These are phyloP conservation scores for Rhinichthys osculus DNA, from an alignment of 2,797 vertebrate species.

Conservation along the genomic window DNA sequence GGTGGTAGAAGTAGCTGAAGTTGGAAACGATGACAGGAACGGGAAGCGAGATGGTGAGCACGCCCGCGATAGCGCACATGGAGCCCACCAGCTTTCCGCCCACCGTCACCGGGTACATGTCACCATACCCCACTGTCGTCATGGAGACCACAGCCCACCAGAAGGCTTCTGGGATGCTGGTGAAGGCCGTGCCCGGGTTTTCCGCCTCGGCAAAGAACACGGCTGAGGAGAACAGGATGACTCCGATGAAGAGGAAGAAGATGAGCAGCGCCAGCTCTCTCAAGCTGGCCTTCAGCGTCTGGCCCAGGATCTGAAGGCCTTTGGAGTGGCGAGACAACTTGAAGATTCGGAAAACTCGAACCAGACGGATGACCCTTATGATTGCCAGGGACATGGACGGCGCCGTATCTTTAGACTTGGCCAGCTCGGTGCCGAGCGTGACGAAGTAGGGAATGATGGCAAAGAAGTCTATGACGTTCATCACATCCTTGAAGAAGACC, in stretches of 20 bases:
- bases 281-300: slow-evolving; percentile 91
- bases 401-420: slow-evolving; percentile 81
- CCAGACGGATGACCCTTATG: slow-evolving; percentile 89
- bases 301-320: slow-evolving; percentile 91
- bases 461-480: slow-evolving; percentile 96
- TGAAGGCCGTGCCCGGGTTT: slow-evolving; percentile 81
- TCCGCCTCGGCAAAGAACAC: slow-evolving; percentile 95
- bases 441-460: slow-evolving; percentile 95
- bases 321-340: slow-evolving; percentile 93
- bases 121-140: slow-evolving; percentile 94
- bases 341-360: slow-evolving; percentile 93
- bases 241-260: slow-evolving; percentile 95
- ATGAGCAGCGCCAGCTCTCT: slow-evolving; percentile 92
- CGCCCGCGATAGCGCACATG: slow-evolving; percentile 92
- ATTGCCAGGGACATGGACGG: slow-evolving; percentile 89
- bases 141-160: slow-evolving; percentile 98
- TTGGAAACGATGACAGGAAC: slow-evolving; percentile 96
- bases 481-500: slow-evolving; percentile 91
- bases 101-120: slow-evolving; percentile 90
- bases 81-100: slow-evolving; percentile 93
- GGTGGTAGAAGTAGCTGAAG: slow-evolving; percentile 95
- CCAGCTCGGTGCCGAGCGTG: slow-evolving; percentile 89
- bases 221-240: slow-evolving; percentile 91
- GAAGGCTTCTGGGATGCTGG: slow-evolving; percentile 93
- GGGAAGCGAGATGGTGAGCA: slow-evolving; percentile 92